These are phyloP conservation scores for Apamea sordens DNA, from an alignment of 2,888 invertebrate genomes.

Conservation along the genomic window DNA sequence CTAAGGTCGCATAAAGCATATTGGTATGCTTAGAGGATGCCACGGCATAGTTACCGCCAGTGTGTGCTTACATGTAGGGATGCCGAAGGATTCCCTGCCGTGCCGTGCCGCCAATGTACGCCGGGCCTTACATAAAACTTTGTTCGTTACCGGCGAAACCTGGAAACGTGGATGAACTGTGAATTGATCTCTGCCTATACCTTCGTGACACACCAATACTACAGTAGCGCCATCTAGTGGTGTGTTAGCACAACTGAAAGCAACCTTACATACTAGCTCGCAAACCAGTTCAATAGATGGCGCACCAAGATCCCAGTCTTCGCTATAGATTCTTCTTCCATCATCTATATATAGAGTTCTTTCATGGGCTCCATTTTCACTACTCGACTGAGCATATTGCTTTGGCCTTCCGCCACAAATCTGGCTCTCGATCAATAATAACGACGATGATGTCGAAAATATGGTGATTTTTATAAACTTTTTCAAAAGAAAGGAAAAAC, in stretches of 20 bases:
- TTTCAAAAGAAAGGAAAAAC: constrained; percentile 30
- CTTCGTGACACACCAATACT: neutral
- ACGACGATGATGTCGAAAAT: neutral
- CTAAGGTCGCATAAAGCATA: too few species aligned
- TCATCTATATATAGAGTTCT: neutral
- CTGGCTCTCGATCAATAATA: neutral
- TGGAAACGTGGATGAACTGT: neutral
- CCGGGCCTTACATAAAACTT: neutral
- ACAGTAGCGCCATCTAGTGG: constrained; percentile 16
- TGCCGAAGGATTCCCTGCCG: too few species aligned
- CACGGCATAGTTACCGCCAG: too few species aligned
- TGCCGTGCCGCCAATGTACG: too few species aligned
- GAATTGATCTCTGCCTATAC: too few species aligned
- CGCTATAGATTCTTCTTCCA: neutral
- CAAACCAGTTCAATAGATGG: neutral
- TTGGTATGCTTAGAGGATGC: too few species aligned
- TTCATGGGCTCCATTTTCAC: neutral
- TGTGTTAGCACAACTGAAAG: too few species aligned
- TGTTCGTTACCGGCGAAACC: neutral
- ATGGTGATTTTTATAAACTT: neutral
- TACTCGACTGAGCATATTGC: neutral
- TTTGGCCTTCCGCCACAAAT: neutral
- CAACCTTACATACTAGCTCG: neutral
- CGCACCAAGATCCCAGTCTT: too few species aligned
- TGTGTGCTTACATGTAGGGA: too few species aligned